Evolutionary conservation across 2,113 vertebrate genomes (phyloP), one percentile per base, ranked within the genome.

Genomic region (Neomonachus schauinslandi): DNA sequence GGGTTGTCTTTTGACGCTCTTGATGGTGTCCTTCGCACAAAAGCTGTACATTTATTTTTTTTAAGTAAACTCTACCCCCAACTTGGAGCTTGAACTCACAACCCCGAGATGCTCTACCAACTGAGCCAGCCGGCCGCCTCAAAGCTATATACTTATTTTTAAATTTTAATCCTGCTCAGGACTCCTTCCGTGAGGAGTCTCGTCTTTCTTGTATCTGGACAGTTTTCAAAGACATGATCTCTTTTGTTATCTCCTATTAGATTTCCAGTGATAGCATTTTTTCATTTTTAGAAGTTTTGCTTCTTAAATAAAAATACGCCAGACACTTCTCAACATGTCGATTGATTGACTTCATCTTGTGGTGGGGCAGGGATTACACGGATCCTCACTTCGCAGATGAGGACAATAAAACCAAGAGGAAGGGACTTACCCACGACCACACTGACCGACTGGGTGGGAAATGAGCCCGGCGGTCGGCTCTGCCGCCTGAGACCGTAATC

Each of bases 281-380:
- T 57, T n/a, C 36, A 11, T 61, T 92, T 97, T 82, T 69, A 69
- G 28, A 84, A 59, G 8, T 89, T 92, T 31, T 71, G 5, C 69
- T n/a, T 69, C 61, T 63, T 88, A 46, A 88, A 46, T 89, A 42
- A 59, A 72, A 93, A 61, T 51, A 39, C 33, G 33, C 15, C 85
- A 77, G 85, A 67, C 49, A 53, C n/a, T 57, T 6, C 63, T 65
- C 55, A 81, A 46, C 31, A 15, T 31, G 19, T 81, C 28, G 46
- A 7, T 59, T 67, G 21, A 72, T 74, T 74, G 36, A 36, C 36
- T 59, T 61, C 24, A 33, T 89, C 53, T 57, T 57, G 19, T 21
- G 15, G 1, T 21, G 77, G 77, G 49, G 49, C 24, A 49, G 31
- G 33, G 19, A 24, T 67, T 76, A 57, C 21, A 22, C 6, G 5